Conservation (phyloP, 1,140 invertebrate species). For the Glossosoma conforme region DNA sequence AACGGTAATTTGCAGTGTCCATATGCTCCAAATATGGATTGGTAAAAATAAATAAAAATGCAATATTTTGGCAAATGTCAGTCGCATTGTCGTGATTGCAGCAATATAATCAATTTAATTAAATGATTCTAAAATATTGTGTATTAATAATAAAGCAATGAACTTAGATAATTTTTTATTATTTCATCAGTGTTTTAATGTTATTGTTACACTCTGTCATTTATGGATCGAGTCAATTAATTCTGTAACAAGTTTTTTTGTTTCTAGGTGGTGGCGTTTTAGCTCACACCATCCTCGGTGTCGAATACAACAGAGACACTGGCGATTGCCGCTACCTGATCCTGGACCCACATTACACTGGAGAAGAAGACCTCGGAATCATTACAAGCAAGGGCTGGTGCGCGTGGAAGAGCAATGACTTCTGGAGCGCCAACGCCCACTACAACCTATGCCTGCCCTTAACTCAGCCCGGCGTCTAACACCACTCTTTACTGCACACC, state of each 20-base stretch:
- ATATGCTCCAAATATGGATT: too few species aligned
- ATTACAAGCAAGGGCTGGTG: conserved; percentile 86
- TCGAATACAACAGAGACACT: conserved; percentile 76
- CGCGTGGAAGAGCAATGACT: conserved; percentile 85
- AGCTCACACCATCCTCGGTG: conserved; percentile 96
- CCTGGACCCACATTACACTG: conserved; percentile 97
- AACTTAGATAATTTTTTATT: too few species aligned
- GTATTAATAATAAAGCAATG: too few species aligned
- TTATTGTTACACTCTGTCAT: too few species aligned
- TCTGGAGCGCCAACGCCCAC: conserved; percentile 89
- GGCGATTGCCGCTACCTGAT: conserved; percentile 85
- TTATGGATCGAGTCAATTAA: neutral
- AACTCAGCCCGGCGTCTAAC: conserved; percentile 42
- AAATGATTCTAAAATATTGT: too few species aligned
- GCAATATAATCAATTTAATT: too few species aligned
- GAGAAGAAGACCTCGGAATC: conserved; percentile 64
- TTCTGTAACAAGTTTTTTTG: conserved; percentile 29
- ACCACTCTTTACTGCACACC: too few species aligned
- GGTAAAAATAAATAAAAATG: too few species aligned
- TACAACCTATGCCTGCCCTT: conserved; percentile 94
- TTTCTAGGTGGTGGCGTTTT: conserved; percentile 86
- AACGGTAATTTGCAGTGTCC: too few species aligned
- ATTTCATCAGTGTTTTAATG: too few species aligned
- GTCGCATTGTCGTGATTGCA: too few species aligned
- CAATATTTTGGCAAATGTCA: too few species aligned